These are phyloP conservation scores for Sphaeramia orbicularis DNA, from an alignment of 2,797 vertebrate genomes.

Conservation along the genomic window DNA sequence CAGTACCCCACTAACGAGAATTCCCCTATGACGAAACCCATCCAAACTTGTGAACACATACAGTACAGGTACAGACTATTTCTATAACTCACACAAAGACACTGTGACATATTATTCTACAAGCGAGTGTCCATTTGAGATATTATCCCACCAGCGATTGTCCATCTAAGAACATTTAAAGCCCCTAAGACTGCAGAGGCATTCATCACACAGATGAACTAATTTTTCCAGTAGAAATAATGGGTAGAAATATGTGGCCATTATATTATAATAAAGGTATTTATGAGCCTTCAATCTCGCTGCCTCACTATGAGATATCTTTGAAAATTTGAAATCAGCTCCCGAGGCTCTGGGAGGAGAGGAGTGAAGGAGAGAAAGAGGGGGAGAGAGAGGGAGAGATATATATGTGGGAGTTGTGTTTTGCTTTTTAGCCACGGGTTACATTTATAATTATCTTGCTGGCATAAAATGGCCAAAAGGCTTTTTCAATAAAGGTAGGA, in stretches of 20 bases:
- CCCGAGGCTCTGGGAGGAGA: slow-evolving; percentile 69
- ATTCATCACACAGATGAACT: slow-evolving; percentile 81
- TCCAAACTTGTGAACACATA: background rate
- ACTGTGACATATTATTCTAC: slow-evolving; percentile 59
- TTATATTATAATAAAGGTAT: slow-evolving; percentile 87
- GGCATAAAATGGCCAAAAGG: slow-evolving; percentile 78
- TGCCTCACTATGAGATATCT: slow-evolving; percentile 80
- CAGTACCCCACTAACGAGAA: slow-evolving; percentile 16
- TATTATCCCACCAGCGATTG: slow-evolving; percentile 57
- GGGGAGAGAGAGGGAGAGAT: slow-evolving; percentile 35
- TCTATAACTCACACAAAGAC: slow-evolving; percentile 49
- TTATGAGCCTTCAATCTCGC: slow-evolving; percentile 84
- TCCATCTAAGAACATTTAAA: slow-evolving; percentile 70
- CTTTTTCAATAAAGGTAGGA: slow-evolving; percentile 83
- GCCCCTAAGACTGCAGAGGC: slow-evolving; percentile 59
- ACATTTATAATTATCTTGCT: slow-evolving; percentile 84
- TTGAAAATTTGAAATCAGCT: slow-evolving; percentile 82
- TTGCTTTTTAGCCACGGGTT: slow-evolving; percentile 81
- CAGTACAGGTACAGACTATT: slow-evolving; percentile 9
- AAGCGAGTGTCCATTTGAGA: slow-evolving; percentile 57
- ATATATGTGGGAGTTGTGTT: slow-evolving; percentile 79
- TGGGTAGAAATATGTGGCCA: slow-evolving; percentile 77
- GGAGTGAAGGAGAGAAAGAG: slow-evolving; percentile 47
- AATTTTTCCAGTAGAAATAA: slow-evolving; percentile 80
- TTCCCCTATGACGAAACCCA: slow-evolving; percentile 7